These are phyloP conservation scores for Cochlearius cochlearius DNA, from an alignment of 2,113 vertebrate genomes.

Conservation along the genomic window DNA sequence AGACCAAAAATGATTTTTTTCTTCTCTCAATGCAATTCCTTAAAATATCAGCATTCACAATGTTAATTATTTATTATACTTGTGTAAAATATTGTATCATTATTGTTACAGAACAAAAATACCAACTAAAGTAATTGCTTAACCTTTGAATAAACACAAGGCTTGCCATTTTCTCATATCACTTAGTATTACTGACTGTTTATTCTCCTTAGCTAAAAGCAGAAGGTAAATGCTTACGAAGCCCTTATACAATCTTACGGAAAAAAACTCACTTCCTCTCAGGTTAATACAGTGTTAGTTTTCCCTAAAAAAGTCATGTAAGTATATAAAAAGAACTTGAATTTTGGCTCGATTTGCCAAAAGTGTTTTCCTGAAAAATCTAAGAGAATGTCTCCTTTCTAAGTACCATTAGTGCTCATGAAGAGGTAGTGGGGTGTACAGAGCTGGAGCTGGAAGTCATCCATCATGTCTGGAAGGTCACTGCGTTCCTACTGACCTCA, in stretches of 20 bases:
- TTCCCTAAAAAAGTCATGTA: not conserved
- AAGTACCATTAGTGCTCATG: not conserved
- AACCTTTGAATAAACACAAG: not conserved
- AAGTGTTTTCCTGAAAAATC: not conserved
- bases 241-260: not conserved
- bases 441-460: not conserved
- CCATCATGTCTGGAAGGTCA: not conserved
- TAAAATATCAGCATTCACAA: not conserved
- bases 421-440: not conserved
- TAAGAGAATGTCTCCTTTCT: not conserved
- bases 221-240: not conserved
- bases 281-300: not conserved
- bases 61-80: not conserved
- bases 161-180: not conserved
- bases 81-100: not conserved
- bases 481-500: not conserved
- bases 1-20: not conserved
- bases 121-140: not conserved
- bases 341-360: not conserved
- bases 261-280: not conserved
- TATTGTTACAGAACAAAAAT: slow-evolving; percentile 7
- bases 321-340: not conserved
- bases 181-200: not conserved
- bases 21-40: not conserved
- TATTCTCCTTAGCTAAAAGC: not conserved